phyloP scores from a whole-genome alignment of 2,113 vertebrate genomes.

The Pelecanoides urinatrix region DNA sequence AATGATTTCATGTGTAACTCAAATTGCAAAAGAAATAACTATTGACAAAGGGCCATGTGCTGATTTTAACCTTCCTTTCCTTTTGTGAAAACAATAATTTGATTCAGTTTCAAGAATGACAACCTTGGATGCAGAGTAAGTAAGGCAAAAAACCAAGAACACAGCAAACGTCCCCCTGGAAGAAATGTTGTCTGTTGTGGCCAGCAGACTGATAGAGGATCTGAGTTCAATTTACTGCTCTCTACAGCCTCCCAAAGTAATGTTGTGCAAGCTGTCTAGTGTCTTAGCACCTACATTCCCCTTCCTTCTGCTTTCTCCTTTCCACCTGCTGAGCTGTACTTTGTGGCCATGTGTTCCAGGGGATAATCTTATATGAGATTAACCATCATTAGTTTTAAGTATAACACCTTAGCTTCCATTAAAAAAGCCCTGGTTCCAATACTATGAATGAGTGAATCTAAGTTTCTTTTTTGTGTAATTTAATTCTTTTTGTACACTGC shows the following conservation, averaged over 20 bases:
- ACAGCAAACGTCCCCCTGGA: neutral
- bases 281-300: neutral
- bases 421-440: neutral
- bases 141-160: neutral
- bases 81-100: constrained; percentile 12
- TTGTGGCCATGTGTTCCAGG: neutral
- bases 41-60: neutral
- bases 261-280: neutral
- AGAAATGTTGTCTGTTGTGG: neutral
- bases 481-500: neutral
- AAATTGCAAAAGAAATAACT: constrained; percentile 41
- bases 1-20: neutral
- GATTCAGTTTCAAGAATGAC: neutral
- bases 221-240: neutral
- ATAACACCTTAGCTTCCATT: neutral
- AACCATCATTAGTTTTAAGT: neutral
- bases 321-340: neutral
- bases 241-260: neutral
- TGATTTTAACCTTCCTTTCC: neutral
- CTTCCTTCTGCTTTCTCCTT: neutral
- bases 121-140: neutral
- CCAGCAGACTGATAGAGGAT: neutral
- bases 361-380: neutral
- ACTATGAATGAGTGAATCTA: neutral
- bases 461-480: neutral